Evolutionary conservation across 92 coral and sea anemone species (phyloP).

Genomic region (Muricea muricata): DNA sequence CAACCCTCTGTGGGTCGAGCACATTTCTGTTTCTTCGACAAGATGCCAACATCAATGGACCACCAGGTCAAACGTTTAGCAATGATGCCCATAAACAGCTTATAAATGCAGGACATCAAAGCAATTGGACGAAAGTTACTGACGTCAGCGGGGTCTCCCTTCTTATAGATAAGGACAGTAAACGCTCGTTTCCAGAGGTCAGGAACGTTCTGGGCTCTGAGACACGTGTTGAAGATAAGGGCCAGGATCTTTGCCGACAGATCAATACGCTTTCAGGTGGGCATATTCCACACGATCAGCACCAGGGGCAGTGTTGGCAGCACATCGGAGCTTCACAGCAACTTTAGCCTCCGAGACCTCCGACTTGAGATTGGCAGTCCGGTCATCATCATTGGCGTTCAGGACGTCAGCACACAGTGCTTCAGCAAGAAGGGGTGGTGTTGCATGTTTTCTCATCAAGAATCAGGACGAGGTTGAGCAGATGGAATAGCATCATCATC

Average conservation of each 20-base stretch:
- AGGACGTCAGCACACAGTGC: too few relatives aligned
- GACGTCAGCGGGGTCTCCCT: constrained; percentile 13
- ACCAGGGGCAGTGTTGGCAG: constrained; percentile 33
- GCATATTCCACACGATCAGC: constrained; percentile 30
- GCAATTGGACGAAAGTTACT: constrained; percentile 47
- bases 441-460: too few relatives aligned
- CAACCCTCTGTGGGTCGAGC: constrained; percentile 34
- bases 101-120: too few relatives aligned
- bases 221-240: constrained; percentile 3
- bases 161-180: constrained; percentile 36
- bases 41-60: constrained; percentile 33
- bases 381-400: too few relatives aligned
- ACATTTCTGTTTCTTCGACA: constrained; percentile 38
- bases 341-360: too few relatives aligned
- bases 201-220: constrained; percentile 14
- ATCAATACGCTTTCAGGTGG: constrained; percentile 31
- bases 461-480: too few relatives aligned
- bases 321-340: constrained; percentile 22
- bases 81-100: constrained; percentile 40
- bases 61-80: constrained; percentile 31
- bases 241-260: constrained; percentile 2
- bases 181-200: constrained; percentile 26
- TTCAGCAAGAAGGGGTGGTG: too few relatives aligned
- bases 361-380: too few relatives aligned
- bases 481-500: too few relatives aligned